A percentile compares a stretch with the other conserved stretches of the same genome.
Evolutionary conservation across 2,888 invertebrate species (phyloP).

Genomic region (Leptarthrus brevirostris): DNA sequence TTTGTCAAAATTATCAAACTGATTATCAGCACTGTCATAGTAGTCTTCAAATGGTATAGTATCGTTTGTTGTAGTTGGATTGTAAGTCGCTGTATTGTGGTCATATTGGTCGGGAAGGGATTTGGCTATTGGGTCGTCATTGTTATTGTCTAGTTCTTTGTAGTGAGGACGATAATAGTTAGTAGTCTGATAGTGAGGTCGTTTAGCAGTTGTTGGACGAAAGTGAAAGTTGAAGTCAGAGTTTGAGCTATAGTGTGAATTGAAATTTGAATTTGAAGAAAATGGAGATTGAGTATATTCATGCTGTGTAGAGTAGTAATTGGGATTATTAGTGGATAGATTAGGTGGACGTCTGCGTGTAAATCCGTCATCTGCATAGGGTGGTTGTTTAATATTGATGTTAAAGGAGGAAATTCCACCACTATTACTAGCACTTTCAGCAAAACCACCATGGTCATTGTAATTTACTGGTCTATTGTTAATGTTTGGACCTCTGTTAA

Average conservation of each 20-base stretch:
- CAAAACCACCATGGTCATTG: not conserved
- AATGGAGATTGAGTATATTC: conserved; percentile 3
- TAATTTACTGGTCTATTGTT: not conserved
- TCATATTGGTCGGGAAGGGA: conserved; percentile 53
- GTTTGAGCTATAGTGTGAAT: not conserved
- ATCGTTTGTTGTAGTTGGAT: conserved; percentile 52
- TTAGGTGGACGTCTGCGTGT: conserved; percentile 9
- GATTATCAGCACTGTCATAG: conserved; percentile 49
- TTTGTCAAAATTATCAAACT: conserved; percentile 57
- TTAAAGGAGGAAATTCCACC: conserved; percentile 26
- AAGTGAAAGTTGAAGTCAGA: not conserved
- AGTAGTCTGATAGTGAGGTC: conserved; percentile 11
- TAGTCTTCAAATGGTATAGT: conserved; percentile 54
- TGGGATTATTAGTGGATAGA: not conserved
- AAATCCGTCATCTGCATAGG: not conserved
- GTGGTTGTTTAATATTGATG: conserved; percentile 32
- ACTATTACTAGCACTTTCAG: not conserved
- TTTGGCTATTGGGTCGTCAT: conserved; percentile 52
- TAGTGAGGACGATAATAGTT: not conserved
- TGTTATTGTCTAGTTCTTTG: conserved; percentile 10
- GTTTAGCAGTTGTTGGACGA: not conserved
- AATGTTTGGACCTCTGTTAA: not conserved
- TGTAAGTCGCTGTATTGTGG: conserved; percentile 57
- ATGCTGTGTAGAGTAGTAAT: not conserved
- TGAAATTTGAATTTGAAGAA: conserved; percentile 11